Conservation (phyloP, 2,797 vertebrate species). For the Perdix hodgsoniae region DNA sequence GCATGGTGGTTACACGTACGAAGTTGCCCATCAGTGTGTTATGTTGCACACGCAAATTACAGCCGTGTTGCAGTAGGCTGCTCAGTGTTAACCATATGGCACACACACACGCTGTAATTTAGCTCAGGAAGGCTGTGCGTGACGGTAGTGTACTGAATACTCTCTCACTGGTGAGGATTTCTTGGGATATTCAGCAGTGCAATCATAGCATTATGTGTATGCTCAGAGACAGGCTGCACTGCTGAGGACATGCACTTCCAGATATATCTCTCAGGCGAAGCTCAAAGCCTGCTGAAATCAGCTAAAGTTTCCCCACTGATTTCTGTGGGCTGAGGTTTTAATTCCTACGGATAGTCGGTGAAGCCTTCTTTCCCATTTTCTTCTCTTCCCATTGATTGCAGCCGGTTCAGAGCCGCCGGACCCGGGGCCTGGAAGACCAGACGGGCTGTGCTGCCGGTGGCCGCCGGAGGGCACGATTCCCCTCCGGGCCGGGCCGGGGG, state of each 20-base stretch:
- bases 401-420: not conserved
- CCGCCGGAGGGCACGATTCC: conserved; percentile 86
- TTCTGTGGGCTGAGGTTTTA: not conserved
- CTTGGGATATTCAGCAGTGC: not conserved
- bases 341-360: not conserved
- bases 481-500: conserved; percentile 41
- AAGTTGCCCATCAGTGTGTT: not conserved
- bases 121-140: not conserved
- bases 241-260: fast-evolving
- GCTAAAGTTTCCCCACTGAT: fast-evolving
- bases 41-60: not conserved
- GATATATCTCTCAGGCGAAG: not conserved
- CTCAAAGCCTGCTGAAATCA: not conserved
- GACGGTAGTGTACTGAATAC: not conserved
- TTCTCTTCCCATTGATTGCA: fast-evolving
- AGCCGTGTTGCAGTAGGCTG: not conserved
- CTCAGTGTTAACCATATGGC: not conserved
- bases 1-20: not conserved
- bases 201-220: fast-evolving
- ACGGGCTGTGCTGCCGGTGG: conserved; percentile 63
- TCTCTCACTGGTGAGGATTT: not conserved
- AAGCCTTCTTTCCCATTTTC: not conserved
- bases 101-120: not conserved
- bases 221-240: not conserved
- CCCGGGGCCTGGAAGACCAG: not conserved